Conservation (phyloP, 2,113 vertebrate genomes). For the Oryzias celebensis region DNA sequence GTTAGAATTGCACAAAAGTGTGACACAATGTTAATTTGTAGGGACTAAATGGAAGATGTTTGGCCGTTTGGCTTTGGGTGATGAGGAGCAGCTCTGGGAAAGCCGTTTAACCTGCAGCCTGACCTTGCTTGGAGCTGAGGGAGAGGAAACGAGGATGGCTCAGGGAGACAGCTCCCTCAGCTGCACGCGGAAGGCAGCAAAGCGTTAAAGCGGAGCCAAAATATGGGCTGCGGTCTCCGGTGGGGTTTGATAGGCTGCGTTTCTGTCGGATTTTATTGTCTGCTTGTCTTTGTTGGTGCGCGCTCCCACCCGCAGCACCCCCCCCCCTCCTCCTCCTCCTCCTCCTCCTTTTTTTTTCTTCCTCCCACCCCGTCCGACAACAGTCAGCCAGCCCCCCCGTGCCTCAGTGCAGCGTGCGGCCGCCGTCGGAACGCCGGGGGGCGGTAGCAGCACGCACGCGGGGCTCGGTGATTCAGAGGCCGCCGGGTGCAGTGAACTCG, state of each 20-base stretch:
- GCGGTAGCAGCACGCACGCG: constrained; percentile 70
- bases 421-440: constrained; percentile 57
- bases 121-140: constrained; percentile 28
- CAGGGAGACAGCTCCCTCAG: not conserved
- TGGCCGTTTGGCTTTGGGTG: no score
- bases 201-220: constrained; percentile 47
- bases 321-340: not conserved
- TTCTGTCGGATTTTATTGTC: constrained; percentile 55
- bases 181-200: constrained; percentile 27
- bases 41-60: no score
- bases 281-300: constrained; percentile 65
- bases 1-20: no score
- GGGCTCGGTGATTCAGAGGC: constrained; percentile 74
- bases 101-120: constrained; percentile 48
- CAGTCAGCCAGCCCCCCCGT: constrained; percentile 18
- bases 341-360: constrained; percentile 19
- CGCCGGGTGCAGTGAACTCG: constrained; percentile 62
- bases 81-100: not conserved
- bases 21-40: no score
- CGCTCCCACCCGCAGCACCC: constrained; percentile 37
- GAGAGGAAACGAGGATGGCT: not conserved
- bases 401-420: constrained; percentile 39
- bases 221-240: constrained; percentile 33
- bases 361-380: constrained; percentile 18
- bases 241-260: constrained; percentile 17